Percentiles rank a stretch among this genome's conserved stretches.
These are phyloP conservation scores for Megalops atlanticus DNA, from an alignment of 2,113 vertebrate genomes.

Conservation along the genomic window DNA sequence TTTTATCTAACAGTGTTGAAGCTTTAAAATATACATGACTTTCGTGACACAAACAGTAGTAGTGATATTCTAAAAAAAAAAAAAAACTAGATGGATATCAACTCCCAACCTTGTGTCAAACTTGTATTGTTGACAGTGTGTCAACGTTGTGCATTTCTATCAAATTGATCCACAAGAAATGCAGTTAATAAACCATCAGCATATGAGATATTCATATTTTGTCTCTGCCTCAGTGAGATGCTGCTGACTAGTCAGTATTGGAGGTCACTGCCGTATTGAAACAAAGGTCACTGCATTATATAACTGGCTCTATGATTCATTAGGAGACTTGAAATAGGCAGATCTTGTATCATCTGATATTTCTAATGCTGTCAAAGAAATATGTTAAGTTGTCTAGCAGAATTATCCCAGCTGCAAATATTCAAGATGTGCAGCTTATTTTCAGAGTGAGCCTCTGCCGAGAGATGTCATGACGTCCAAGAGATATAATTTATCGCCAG, in stretches of 20 bases:
- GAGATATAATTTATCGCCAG: not conserved
- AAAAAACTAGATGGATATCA: constrained; percentile 8
- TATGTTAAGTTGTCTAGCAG: constrained; percentile 5
- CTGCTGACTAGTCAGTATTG: not conserved
- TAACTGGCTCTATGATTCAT: constrained; percentile 12
- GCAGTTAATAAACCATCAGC: not conserved
- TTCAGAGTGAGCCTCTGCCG: too few relatives aligned
- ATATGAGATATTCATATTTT: not conserved
- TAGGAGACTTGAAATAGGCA: not conserved
- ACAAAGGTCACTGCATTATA: not conserved
- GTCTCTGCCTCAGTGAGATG: not conserved
- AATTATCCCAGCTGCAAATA: not conserved
- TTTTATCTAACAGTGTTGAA: not conserved
- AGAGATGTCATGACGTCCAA: too few relatives aligned
- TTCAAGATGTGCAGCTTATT: not conserved
- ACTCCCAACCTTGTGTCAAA: not conserved
- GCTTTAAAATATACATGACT: not conserved
- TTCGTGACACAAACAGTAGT: not conserved
- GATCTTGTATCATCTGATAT: constrained; percentile 6
- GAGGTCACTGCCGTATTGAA: constrained; percentile 1
- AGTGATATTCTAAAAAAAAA: not conserved
- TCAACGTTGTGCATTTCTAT: not conserved
- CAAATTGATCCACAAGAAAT: not conserved
- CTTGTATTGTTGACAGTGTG: not conserved
- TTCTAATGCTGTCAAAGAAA: not conserved